Conservation (phyloP, 2,888 invertebrate species). For the Macropis europaea region DNA sequence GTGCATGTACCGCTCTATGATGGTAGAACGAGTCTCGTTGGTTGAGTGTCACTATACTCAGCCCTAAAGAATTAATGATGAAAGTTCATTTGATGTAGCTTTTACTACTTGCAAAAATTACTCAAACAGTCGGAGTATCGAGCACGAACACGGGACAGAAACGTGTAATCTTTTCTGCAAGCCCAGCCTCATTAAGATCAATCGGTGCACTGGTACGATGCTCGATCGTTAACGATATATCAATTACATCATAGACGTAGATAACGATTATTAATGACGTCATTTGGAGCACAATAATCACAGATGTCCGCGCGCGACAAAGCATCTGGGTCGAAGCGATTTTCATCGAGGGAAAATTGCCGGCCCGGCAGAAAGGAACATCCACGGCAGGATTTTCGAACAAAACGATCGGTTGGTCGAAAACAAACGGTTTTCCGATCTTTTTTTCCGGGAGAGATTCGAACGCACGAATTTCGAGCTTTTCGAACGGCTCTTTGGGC, state of each 20-base stretch:
- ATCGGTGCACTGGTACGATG: conserved; percentile 57
- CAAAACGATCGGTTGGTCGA: neutral
- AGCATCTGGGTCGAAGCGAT: conserved; percentile 56
- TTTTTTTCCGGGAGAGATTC: neutral
- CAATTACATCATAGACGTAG: conserved; percentile 68
- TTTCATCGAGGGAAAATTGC: conserved; percentile 20
- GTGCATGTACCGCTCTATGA: too few relatives aligned
- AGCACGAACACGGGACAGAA: conserved; percentile 21
- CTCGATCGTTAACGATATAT: conserved; percentile 71
- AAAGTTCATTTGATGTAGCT: too few relatives aligned
- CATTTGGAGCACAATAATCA: conserved; percentile 66
- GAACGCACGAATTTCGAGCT: neutral
- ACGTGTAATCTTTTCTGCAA: conserved; percentile 57
- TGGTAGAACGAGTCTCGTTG: too few relatives aligned
- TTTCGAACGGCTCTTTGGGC: neutral
- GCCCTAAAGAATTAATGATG: too few relatives aligned
- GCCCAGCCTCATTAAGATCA: conserved; percentile 64
- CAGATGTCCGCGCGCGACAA: conserved; percentile 40
- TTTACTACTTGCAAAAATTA: too few relatives aligned
- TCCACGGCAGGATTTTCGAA: neutral
- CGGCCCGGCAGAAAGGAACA: neutral
- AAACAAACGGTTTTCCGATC: neutral
- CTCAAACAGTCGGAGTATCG: neutral
- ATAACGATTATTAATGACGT: conserved; percentile 69
- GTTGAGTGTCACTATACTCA: too few relatives aligned